A percentile compares a stretch with the other conserved stretches of the same genome.
These are phyloP conservation scores for Geococcyx californianus DNA, from an alignment of 2,113 vertebrate species.

Conservation along the genomic window DNA sequence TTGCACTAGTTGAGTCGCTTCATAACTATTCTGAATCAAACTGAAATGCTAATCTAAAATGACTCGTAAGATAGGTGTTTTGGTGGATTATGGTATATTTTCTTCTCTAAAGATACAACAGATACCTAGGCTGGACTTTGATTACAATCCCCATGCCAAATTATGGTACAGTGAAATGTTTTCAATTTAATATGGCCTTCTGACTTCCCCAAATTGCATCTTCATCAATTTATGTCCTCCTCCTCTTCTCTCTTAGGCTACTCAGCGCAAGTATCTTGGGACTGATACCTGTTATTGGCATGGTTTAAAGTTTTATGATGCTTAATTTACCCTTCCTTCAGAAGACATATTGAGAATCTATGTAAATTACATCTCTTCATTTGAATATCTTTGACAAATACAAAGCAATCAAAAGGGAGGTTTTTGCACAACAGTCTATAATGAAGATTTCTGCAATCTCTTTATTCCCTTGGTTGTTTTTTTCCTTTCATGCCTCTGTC, in stretches of 20 bases:
- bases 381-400: background rate
- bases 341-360: background rate
- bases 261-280: background rate
- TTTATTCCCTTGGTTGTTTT: background rate
- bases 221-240: background rate
- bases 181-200: background rate
- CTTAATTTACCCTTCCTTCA: background rate
- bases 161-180: rapidly evolving
- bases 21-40: background rate
- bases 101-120: background rate
- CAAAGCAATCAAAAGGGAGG: background rate
- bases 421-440: rapidly evolving
- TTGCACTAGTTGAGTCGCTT: rapidly evolving
- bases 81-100: rapidly evolving
- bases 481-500: constrained; percentile 6
- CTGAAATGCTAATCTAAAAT: background rate
- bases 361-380: background rate
- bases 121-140: background rate
- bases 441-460: background rate
- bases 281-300: background rate
- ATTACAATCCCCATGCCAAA: background rate
- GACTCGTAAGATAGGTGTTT: background rate
- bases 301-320: background rate
- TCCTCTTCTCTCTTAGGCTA: background rate
- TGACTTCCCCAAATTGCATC: background rate